A percentile compares a stretch with the other conserved stretches of the same genome.
phyloP scores from a whole-genome alignment of 2,888 invertebrate genomes.

The Diplolepis rosae region DNA sequence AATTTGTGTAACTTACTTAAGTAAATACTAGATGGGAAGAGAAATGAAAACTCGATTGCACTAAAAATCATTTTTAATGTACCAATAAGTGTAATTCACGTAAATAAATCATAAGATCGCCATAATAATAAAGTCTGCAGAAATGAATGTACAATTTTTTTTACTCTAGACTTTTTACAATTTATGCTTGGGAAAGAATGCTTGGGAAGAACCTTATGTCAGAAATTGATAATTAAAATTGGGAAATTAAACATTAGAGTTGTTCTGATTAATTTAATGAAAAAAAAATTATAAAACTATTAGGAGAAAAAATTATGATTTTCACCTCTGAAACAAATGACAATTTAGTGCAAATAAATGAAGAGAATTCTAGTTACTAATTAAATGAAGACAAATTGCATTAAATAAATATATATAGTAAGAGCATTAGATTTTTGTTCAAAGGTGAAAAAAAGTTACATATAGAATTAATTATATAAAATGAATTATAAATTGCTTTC shows the following conservation, averaged over 20 bases:
- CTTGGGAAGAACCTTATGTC: not conserved
- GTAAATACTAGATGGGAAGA: not conserved
- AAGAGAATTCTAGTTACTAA: not conserved
- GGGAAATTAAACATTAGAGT: not conserved
- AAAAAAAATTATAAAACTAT: not conserved
- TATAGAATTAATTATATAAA: constrained; percentile 4
- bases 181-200: no score
- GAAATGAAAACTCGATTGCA: not conserved
- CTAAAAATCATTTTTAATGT: constrained; percentile 16
- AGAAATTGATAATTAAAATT: not conserved
- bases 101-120: not conserved
- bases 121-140: not conserved
- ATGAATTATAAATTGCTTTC: constrained; percentile 4
- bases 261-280: not conserved
- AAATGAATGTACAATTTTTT: not conserved
- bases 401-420: not conserved
- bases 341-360: not conserved
- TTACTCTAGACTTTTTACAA: not conserved
- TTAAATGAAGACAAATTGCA: constrained; percentile 1
- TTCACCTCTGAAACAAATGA: not conserved
- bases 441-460: not conserved
- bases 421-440: constrained; percentile 7
- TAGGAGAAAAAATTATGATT: not conserved
- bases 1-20: not conserved
- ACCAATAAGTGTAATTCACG: not conserved